Conservation (phyloP, 2,113 vertebrate species). For the Sitta europaea region DNA sequence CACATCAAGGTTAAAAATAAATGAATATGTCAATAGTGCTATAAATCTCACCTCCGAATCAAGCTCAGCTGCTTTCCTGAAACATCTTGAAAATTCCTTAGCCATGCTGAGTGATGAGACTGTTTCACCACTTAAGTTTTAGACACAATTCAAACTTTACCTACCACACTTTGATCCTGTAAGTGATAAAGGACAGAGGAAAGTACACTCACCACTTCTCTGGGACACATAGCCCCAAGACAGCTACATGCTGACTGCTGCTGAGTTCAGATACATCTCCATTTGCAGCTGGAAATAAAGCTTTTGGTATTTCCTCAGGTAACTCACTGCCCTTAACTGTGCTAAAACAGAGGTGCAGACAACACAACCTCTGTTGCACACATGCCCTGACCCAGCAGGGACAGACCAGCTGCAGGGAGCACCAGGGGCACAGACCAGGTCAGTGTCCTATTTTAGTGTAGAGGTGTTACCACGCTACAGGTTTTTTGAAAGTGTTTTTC, state of each 20-base stretch:
- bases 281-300: neutral
- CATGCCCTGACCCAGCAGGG: neutral
- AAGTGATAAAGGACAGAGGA: neutral
- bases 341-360: neutral
- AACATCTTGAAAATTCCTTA: neutral
- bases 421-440: neutral
- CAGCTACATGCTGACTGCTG: rapidly evolving
- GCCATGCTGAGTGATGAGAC: neutral
- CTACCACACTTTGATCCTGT: neutral
- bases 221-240: neutral
- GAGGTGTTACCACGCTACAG: too few relatives aligned
- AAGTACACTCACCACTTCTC: too few relatives aligned
- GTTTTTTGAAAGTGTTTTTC: neutral
- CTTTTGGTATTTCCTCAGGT: neutral
- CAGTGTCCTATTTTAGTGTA: neutral
- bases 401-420: neutral
- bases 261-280: neutral
- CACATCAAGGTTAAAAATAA: neutral
- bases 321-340: neutral
- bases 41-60: neutral
- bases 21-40: rapidly evolving
- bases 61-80: neutral
- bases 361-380: too few relatives aligned
- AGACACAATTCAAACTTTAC: neutral
- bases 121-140: neutral